Conservation (phyloP, 2,797 vertebrate genomes). For the Xenops minutus region DNA sequence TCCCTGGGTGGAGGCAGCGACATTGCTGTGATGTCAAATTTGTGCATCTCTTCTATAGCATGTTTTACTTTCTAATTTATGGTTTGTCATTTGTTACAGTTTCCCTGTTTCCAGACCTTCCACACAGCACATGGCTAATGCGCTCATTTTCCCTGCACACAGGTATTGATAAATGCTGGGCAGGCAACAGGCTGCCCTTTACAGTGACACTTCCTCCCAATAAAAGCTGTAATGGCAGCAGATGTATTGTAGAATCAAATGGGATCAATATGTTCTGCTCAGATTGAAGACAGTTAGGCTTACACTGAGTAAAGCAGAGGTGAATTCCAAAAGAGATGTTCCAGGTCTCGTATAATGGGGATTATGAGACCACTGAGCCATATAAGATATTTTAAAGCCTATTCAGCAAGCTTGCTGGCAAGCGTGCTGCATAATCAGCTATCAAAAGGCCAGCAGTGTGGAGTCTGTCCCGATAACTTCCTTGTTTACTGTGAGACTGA, state of each 20-base stretch:
- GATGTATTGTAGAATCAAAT: constrained; percentile 18
- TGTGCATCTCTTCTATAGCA: not conserved
- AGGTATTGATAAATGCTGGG: constrained; percentile 2
- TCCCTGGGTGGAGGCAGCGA: not conserved
- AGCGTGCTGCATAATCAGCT: constrained; percentile 3
- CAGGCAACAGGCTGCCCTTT: constrained; percentile 6
- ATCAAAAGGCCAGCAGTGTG: not conserved
- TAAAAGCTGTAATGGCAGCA: constrained; percentile 14
- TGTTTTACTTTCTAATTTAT: not conserved
- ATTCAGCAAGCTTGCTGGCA: constrained; percentile 37
- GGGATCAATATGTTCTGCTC: constrained; percentile 40
- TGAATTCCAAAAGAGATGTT: constrained; percentile 52
- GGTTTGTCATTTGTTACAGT: not conserved
- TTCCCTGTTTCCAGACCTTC: not conserved
- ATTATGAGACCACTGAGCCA: constrained; percentile 46
- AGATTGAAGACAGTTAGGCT: constrained; percentile 14
- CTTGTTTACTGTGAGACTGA: not conserved
- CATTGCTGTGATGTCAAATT: not conserved
- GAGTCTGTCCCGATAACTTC: not conserved
- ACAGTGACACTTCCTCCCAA: not conserved
- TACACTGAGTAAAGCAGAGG: not conserved
- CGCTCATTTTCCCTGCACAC: not conserved
- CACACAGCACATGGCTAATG: not conserved
- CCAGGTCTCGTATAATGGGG: constrained; percentile 36
- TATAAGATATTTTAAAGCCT: constrained; percentile 57